Evolutionary conservation across 1,140 invertebrate species (phyloP).

Genomic region (Lepidurus couesii): DNA sequence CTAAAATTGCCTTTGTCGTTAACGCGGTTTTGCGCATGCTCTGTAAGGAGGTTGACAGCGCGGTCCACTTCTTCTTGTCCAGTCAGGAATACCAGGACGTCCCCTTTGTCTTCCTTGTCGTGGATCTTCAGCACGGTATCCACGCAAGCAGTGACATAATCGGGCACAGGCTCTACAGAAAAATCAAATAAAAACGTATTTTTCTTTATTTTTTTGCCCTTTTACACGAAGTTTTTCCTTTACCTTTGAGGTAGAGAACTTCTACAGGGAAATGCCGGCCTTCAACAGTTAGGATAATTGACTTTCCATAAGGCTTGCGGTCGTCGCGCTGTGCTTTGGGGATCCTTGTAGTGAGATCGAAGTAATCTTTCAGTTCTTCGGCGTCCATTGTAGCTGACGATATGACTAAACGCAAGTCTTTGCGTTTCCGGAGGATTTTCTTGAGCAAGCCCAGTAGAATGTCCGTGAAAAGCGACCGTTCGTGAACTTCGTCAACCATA

Average conservation of each 20-base stretch:
- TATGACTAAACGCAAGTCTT: constrained; percentile 76
- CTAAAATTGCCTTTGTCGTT: constrained; percentile 38
- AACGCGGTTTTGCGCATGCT: constrained; percentile 55
- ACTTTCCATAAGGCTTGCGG: constrained; percentile 46
- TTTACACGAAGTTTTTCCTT: constrained; percentile 41
- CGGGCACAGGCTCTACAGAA: constrained; percentile 69
- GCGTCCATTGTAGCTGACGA: constrained; percentile 95
- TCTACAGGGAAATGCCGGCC: constrained; percentile 84
- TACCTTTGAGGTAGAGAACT: constrained; percentile 72
- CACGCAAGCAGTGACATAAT: constrained; percentile 82
- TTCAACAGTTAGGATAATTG: constrained; percentile 78
- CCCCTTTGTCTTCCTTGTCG: constrained; percentile 66
- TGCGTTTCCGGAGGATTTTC: constrained; percentile 83
- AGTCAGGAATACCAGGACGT: constrained; percentile 90
- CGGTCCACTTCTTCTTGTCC: constrained; percentile 86
- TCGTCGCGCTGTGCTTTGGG: constrained; percentile 40
- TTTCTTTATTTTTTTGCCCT: neutral
- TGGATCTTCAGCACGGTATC: constrained; percentile 88
- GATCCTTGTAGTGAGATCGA: constrained; percentile 59
- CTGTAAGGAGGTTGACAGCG: constrained; percentile 60
- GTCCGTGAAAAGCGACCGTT: constrained; percentile 86
- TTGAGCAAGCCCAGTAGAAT: constrained; percentile 90
- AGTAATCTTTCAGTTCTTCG: constrained; percentile 77
- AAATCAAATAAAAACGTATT: neutral
- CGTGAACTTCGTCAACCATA: constrained; percentile 95